Base-by-base conservation (phyloP, 2,888 invertebrate genomes). In the Drosophila ustulata region DNA sequence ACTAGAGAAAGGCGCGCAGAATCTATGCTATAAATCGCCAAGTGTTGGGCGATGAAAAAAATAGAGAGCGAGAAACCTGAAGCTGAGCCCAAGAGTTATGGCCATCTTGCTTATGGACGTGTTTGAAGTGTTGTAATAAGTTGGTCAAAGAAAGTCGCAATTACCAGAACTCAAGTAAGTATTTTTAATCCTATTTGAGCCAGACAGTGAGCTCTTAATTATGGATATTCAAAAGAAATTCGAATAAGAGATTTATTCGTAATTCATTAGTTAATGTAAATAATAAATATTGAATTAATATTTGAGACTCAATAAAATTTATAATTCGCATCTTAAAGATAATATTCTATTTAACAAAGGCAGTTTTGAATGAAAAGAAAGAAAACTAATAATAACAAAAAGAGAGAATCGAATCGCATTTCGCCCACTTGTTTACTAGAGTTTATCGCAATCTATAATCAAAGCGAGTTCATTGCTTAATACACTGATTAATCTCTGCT, bases 21-120 rank as follows among this genome's bases (percentile, higher is more conserved):
- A n/a, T 34, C 9, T 26, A 26, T 13, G 7, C 13, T 46, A 56
- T 45, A 56, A 34, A 56, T 56, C 45, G 43, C 32, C 5, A 45
- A 52, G 26, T 13, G 26, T 8, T 25, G 18, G 30, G 11, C 34
- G 11, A 3, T 2, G 3, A 8, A 52, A 39, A 8, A 26, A 52
- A 41, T 13, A 30, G 26, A n/a, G 37, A 37, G 1, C 3, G 9
- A 3, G 9, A 30, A 45, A 28, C 13, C 18, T 28, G 9, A 9
- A 53, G 26, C 26, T 53, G 26, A 26, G 25, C 9, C 18, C 9
- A 39, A 26, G 9, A 53, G 39, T 41, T 53, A 39, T 53, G 1
- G 18, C 1, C 26, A 6, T 3, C 11, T 28, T 13, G 1, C 9
- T 23, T 30, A 41, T 18, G 11, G 34, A 37, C 32, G 3, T 32